phyloP scores from a whole-genome alignment of 2,113 vertebrate species.

The mouse (Mus musculus) region DNA sequence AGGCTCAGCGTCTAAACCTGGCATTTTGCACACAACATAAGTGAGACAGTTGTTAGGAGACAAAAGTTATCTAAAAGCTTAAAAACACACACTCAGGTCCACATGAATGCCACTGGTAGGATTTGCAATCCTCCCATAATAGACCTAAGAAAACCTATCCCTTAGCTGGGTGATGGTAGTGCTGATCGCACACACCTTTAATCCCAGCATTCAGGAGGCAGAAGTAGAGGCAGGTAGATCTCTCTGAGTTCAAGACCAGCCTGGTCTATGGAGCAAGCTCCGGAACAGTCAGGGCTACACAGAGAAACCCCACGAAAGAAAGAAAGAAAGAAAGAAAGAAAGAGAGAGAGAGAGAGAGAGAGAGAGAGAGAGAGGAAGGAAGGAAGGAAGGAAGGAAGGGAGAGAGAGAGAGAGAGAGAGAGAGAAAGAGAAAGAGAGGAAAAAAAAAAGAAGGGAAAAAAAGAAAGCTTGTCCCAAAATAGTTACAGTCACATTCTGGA shows the following conservation, averaged over 20 bases:
- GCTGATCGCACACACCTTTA: neutral
- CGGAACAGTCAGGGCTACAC: neutral
- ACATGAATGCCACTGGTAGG: constrained; percentile 16
- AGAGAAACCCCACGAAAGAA: neutral
- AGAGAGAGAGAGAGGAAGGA: too few relatives aligned
- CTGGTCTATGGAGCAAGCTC: neutral
- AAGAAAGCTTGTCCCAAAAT: constrained; percentile 16
- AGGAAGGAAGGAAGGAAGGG: too few relatives aligned
- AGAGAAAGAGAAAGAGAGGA: too few relatives aligned
- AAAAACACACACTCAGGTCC: constrained; percentile 21
- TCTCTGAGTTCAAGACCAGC: neutral
- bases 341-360: neutral
- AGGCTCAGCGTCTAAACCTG: neutral
- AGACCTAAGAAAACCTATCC: constrained; percentile 21
- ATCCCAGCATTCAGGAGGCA: neutral
- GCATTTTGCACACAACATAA: neutral
- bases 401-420: too few relatives aligned
- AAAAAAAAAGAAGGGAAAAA: neutral
- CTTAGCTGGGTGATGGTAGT: neutral
- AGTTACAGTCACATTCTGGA: constrained; percentile 58
- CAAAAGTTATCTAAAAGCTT: constrained; percentile 36
- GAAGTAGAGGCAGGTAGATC: neutral
- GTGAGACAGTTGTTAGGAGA: neutral
- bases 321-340: neutral
- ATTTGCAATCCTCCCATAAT: constrained; percentile 23